Evolutionary conservation across 2,797 vertebrate species (phyloP).

Genomic region (Cyprinella venusta): DNA sequence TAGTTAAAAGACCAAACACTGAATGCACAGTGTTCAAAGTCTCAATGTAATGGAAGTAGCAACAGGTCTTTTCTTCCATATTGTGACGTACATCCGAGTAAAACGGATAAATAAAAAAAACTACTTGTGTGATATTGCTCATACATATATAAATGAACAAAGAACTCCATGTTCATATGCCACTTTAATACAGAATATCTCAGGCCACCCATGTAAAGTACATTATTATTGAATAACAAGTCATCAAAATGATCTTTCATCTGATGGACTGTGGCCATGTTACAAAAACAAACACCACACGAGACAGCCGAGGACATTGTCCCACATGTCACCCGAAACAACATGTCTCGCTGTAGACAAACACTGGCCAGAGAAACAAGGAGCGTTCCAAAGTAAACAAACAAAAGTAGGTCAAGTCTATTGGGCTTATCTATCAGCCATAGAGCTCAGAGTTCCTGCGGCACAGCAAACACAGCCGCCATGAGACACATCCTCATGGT

Average conservation of each 20-base stretch:
- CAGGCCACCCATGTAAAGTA: neutral
- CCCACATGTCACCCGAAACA: constrained; percentile 23
- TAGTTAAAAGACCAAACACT: neutral
- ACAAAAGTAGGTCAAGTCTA: constrained; percentile 49
- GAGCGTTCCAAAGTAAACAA: constrained; percentile 43
- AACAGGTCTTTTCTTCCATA: too few species aligned
- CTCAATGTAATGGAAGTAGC: too few species aligned
- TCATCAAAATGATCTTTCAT: constrained; percentile 24
- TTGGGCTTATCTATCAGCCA: constrained; percentile 41
- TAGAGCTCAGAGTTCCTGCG: constrained; percentile 10
- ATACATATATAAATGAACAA: neutral
- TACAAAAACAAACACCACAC: constrained; percentile 3
- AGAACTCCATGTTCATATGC: neutral
- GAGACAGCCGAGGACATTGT: constrained; percentile 18
- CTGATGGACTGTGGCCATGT: neutral
- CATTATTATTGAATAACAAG: neutral
- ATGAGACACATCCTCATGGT: constrained; percentile 9
- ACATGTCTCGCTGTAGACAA: constrained; percentile 36
- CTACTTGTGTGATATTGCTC: neutral
- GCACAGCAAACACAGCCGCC: constrained; percentile 14
- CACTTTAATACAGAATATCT: constrained; percentile 1
- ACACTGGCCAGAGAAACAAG: constrained; percentile 34
- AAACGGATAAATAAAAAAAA: too few species aligned
- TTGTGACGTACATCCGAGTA: too few species aligned
- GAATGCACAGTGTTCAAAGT: too few species aligned